Evolutionary conservation across 2,797 vertebrate species (phyloP), one percentile per base, ranked within the genome.

Genomic region (Lutjanus campechanus): DNA sequence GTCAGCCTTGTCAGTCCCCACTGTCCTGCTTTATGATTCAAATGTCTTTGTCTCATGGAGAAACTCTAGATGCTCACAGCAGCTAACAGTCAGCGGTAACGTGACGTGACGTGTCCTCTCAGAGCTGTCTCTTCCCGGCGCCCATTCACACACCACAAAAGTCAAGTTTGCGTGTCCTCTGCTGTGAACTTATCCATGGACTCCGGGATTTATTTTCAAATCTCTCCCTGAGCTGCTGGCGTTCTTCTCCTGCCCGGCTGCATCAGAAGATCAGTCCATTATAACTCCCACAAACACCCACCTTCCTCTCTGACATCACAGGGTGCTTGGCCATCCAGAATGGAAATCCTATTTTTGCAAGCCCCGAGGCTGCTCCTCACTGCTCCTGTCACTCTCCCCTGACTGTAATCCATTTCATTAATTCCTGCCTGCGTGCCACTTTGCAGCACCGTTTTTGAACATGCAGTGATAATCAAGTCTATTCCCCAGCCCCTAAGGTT

Each of bases 371-470:
- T 65, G 62, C 69, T 74, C 49, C 62, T 77, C 72, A 61, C 12
- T 70, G 29, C 78, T 81, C 62, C 70, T 61, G 56, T 76, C 88
- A 51, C 47, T 81, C 73, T 65, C n/a, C 50, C 9, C 19, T 36
- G 13, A 70, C 73, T 83, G 49, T 82, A 82, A 71, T 77, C 76
- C 40, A 1, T 71, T 72, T 72, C 55, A 82, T 89, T 76, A 77
- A 82, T 84, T 75, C 49, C 56, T 82, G 71, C 76, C 25, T 9
- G 47, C 8, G 11, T 71, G 73, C 64, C 50, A 63, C 63, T 88
- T 77, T 51, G 51, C 73, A 8, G 53, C 49, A 5, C 10, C 22
- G 0, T 63, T 51, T 76, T 61, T 73, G 25, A 81, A 54, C 59
- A 51, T 49, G 29, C 19, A 62, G 12, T 19, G 54, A 74, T 87